Conservation (phyloP, 30 jellyfish, hydroid and myxozoan genomes). For the Turritopsis dohrnii region DNA sequence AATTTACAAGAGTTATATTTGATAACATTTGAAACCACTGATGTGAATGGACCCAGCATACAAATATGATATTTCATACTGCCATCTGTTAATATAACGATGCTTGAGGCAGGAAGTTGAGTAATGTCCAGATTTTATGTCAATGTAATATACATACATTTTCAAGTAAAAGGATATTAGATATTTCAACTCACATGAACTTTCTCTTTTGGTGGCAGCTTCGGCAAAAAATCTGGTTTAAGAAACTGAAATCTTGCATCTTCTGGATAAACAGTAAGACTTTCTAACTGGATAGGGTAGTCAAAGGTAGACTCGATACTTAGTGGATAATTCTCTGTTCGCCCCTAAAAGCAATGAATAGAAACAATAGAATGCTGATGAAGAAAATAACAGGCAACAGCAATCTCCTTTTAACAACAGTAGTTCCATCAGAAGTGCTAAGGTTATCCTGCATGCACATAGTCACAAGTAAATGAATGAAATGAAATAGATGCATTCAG, state of each 20-base stretch:
- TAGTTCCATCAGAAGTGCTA: no score
- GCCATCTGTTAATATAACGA: no score
- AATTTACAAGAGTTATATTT: no score
- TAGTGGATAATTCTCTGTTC: slow-evolving; percentile 72
- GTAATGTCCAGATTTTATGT: background rate
- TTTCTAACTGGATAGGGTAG: slow-evolving; percentile 48
- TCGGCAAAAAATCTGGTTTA: slow-evolving; percentile 49
- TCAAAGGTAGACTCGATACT: slow-evolving; percentile 73
- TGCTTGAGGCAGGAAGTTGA: no score
- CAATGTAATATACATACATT: background rate
- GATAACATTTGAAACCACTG: no score
- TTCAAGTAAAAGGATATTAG: background rate
- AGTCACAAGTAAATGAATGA: background rate
- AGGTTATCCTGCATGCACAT: no score
- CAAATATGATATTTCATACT: no score
- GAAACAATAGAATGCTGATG: no score
- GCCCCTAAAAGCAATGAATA: slow-evolving; percentile 59
- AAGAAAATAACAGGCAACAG: background rate
- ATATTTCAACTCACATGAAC: slow-evolving; percentile 52
- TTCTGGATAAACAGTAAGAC: slow-evolving; percentile 69
- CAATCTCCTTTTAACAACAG: no score
- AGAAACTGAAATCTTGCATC: slow-evolving; percentile 58
- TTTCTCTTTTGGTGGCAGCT: slow-evolving; percentile 63
- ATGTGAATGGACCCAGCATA: no score
- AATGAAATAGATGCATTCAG: background rate